Conservation (phyloP, 2,113 vertebrate genomes). For the Cephalopterus ornatus region DNA sequence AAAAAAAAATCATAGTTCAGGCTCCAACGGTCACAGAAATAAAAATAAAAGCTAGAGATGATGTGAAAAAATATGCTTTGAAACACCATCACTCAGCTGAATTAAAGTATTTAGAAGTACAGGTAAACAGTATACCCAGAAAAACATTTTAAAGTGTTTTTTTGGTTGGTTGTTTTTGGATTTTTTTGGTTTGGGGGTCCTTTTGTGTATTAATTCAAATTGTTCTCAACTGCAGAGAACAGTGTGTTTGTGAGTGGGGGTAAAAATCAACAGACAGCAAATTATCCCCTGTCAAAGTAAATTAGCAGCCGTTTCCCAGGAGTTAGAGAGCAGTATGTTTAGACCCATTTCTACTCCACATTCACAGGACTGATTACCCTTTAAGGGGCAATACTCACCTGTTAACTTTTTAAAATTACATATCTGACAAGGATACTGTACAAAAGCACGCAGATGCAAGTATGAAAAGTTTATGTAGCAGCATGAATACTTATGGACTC, state of each 20-base stretch:
- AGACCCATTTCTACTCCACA: background rate
- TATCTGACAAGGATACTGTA: background rate
- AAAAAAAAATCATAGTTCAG: background rate
- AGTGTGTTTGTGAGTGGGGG: background rate
- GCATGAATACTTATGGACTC: background rate
- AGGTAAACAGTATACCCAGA: background rate
- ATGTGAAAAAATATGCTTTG: background rate
- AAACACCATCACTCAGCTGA: fast-evolving
- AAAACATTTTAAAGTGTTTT: background rate
- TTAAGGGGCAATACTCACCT: background rate
- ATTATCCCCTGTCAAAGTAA: background rate
- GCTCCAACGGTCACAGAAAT: background rate
- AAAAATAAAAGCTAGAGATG: background rate
- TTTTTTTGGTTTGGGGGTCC: background rate
- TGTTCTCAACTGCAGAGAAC: background rate
- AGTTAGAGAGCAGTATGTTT: background rate
- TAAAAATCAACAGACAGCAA: background rate
- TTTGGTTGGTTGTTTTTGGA: background rate
- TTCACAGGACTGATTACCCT: background rate
- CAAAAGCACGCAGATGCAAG: background rate
- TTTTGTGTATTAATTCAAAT: background rate
- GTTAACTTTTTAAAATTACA: background rate
- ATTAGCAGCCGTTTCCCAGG: background rate
- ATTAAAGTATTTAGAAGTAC: background rate
- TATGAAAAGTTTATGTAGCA: background rate